Evolutionary conservation across 23 tunicate genomes (phyloP).

Genomic region (Diplosoma virens): DNA sequence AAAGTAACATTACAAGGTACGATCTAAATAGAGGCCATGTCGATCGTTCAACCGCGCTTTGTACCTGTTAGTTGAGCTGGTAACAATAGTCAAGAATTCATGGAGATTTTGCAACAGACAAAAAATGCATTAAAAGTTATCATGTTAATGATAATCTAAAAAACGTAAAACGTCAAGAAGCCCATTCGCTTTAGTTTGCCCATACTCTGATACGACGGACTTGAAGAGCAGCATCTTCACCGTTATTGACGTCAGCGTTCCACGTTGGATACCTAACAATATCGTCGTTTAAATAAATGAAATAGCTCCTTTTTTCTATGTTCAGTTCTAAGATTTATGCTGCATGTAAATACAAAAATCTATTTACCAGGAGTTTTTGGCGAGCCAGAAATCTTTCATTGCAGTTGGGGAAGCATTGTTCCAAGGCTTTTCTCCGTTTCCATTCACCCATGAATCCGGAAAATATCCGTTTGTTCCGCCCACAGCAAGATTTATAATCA

Average conservation of each 20-base stretch:
- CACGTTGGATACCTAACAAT: constrained; percentile 97
- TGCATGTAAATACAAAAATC: too few relatives aligned
- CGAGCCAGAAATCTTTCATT: constrained; percentile 84
- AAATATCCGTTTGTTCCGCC: constrained; percentile 97
- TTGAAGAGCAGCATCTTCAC: constrained; percentile 93
- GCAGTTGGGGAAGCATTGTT: constrained; percentile 79
- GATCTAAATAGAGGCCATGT: too few relatives aligned
- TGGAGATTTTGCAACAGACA: too few relatives aligned
- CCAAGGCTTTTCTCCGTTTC: constrained; percentile 88
- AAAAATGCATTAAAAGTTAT: too few relatives aligned
- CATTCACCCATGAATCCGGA: constrained; percentile 70
- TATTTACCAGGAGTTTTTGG: constrained; percentile 63
- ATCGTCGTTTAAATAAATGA: too few relatives aligned
- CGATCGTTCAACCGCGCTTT: too few relatives aligned
- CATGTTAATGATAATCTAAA: too few relatives aligned
- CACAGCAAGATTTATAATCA: constrained; percentile 89
- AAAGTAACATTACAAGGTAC: too few relatives aligned
- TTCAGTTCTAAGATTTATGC: background rate
- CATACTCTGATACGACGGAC: constrained; percentile 71
- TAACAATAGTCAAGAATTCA: too few relatives aligned
- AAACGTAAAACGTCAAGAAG: too few relatives aligned
- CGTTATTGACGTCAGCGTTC: constrained; percentile 86
- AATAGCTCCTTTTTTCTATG: background rate
- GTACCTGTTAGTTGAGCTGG: too few relatives aligned
- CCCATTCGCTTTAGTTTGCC: too few relatives aligned